Conservation (phyloP, 2,797 vertebrate species). For the Philypnodon macrostomus region DNA sequence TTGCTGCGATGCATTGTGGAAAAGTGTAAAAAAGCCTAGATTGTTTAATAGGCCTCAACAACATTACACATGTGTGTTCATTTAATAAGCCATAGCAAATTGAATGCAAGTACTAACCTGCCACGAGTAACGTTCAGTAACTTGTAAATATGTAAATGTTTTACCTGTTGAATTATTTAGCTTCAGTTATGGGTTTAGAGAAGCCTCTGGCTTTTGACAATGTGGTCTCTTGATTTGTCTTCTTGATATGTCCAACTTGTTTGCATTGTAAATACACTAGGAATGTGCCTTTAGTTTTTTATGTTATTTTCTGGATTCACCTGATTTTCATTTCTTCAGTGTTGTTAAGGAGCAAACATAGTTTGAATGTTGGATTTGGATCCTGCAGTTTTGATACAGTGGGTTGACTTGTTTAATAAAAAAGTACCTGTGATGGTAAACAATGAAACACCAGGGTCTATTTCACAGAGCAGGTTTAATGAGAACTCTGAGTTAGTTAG, state of each 20-base stretch:
- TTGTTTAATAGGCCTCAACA: no score
- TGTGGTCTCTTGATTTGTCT: slow-evolving; percentile 36
- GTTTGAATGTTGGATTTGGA: slow-evolving; percentile 39
- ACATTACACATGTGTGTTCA: neutral
- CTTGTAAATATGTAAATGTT: slow-evolving; percentile 13
- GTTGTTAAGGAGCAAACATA: slow-evolving; percentile 18
- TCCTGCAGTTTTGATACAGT: slow-evolving; percentile 68
- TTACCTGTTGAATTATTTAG: slow-evolving; percentile 31
- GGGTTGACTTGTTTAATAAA: slow-evolving; percentile 75
- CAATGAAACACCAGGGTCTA: no score
- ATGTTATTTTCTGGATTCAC: slow-evolving; percentile 25
- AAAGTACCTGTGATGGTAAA: slow-evolving; percentile 56
- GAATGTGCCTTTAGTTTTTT: slow-evolving; percentile 68
- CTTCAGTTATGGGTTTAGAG: slow-evolving; percentile 31
- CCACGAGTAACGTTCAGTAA: slow-evolving; percentile 50
- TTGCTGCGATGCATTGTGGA: neutral
- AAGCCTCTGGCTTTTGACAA: slow-evolving; percentile 27
- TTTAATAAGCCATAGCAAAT: slow-evolving; percentile 27
- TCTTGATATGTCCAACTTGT: slow-evolving; percentile 41
- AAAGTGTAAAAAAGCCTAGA: slow-evolving; percentile 12
- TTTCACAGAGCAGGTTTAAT: no score
- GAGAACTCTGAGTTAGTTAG: no score
- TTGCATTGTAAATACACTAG: slow-evolving; percentile 73
- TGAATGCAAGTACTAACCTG: slow-evolving; percentile 4
- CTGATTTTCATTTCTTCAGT: slow-evolving; percentile 37